phyloP scores from a whole-genome alignment of 2,888 invertebrate species.

The Aleiodes testaceus region DNA sequence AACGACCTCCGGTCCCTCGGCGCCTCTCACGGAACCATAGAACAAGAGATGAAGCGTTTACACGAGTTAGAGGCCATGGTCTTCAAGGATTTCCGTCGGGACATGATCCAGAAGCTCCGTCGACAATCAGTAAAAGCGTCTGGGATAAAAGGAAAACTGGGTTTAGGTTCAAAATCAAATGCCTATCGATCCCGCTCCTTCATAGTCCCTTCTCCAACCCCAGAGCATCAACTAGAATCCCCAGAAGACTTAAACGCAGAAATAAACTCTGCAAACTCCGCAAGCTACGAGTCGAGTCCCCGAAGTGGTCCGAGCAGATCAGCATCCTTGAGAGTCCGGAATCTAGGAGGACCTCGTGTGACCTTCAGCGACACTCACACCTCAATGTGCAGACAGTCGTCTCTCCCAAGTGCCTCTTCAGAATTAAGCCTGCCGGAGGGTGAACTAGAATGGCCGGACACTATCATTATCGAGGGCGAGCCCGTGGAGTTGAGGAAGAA shows the following conservation, averaged over 20 bases:
- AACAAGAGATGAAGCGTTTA: constrained; percentile 91
- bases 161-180: constrained; percentile 77
- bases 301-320: constrained; percentile 80
- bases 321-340: constrained; percentile 79
- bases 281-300: constrained; percentile 83
- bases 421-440: constrained; percentile 79
- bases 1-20: constrained; percentile 92
- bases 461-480: constrained; percentile 79
- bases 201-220: constrained; percentile 81
- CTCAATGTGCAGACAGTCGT: constrained; percentile 80
- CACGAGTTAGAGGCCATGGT: constrained; percentile 95
- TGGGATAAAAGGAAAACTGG: constrained; percentile 86
- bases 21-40: constrained; percentile 91
- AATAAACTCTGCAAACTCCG: constrained; percentile 74
- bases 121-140: constrained; percentile 88
- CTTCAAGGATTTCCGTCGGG: constrained; percentile 94
- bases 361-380: constrained; percentile 78
- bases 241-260: constrained; percentile 68
- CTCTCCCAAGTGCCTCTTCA: constrained; percentile 84
- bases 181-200: constrained; percentile 86
- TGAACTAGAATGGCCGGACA: constrained; percentile 77
- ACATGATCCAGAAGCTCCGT: constrained; percentile 92
- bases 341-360: constrained; percentile 75
- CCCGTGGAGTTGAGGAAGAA: constrained; percentile 79
- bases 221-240: constrained; percentile 77